These are phyloP conservation scores for Limnephilus rhombicus DNA, from an alignment of 2,888 invertebrate species.

Conservation along the genomic window DNA sequence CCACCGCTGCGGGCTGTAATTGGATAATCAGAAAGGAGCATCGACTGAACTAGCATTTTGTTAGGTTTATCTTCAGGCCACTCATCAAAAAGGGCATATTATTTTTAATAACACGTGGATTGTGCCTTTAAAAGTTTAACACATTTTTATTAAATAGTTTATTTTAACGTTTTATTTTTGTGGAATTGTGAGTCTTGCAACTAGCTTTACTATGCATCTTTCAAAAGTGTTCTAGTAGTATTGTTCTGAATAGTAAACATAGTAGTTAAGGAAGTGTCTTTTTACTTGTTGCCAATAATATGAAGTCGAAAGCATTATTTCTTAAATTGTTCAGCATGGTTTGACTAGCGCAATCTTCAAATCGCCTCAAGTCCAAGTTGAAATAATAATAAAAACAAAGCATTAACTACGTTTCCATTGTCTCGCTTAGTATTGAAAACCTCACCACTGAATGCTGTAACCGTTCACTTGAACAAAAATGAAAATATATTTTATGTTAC, in stretches of 20 bases:
- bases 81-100: neutral
- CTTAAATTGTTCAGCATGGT: neutral
- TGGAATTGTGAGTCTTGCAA: neutral
- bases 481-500: neutral
- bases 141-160: neutral
- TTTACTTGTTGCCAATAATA: neutral
- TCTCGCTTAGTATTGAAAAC: neutral
- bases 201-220: neutral
- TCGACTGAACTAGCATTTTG: neutral
- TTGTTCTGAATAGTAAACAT: neutral
- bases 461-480: neutral
- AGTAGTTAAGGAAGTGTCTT: neutral
- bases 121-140: neutral
- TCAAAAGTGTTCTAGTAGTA: neutral
- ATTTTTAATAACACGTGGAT: neutral
- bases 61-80: neutral
- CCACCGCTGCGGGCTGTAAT: constrained; percentile 24
- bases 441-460: neutral
- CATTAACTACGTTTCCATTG: constrained; percentile 24
- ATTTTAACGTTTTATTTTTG: neutral
- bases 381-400: constrained; percentile 11
- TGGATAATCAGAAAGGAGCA: constrained; percentile 8
- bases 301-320: neutral
- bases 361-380: constrained; percentile 38
- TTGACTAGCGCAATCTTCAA: constrained; percentile 5